Base-by-base conservation (phyloP, 1,140 invertebrate species). In the Aphaenogaster floridana region DNA sequence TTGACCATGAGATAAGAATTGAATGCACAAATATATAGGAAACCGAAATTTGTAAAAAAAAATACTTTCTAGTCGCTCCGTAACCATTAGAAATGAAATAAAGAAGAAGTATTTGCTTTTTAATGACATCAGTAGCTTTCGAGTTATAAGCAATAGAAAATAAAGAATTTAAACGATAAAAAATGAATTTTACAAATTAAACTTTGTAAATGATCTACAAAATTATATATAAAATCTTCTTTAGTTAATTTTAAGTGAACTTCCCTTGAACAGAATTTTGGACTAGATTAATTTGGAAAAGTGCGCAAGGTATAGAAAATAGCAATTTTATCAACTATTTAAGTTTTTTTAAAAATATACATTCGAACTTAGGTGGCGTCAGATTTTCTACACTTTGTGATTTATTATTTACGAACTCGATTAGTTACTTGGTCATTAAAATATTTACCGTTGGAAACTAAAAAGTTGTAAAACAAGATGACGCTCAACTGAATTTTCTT, bases 161-260 rank as follows among this genome's bases (percentile, higher is more conserved):
- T 34, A 1, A 28, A 28, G 28, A 28, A 28, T 28, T 28, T 28
- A 28, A 28, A 28, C 28, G 0, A 28, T 28, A 28, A 28, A 28
- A 28, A 28, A 28, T 28, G 28, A 28, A 28, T 28, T 28, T 52
- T 21, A 11, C 28, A 13, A 76, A 76, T 76, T 21, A 34, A 78
- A 15, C 4, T 61, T 9, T 77, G 13, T 2, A 28, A 68, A 59
- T 2, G 6, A 6, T 34, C 45, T 45, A 8, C 61, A 52, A 5
- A 72, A 72, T 72, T 42, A 71, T 64, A 79, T 42, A 71, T 64
- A 79, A 71, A 71, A 45, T 57, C 36, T 52, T n/a, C 48, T 80
- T 80, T 71, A 21, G 15, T 39, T 79, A 71, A 45, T 54, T 52
- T 71, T 11, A 57, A 54, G 1, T 45, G 0, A 71, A 81, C 21